A percentile compares a stretch with the other conserved stretches of the same genome.
Conservation (phyloP, 1,140 invertebrate species). For the Eriocheir sinensis region DNA sequence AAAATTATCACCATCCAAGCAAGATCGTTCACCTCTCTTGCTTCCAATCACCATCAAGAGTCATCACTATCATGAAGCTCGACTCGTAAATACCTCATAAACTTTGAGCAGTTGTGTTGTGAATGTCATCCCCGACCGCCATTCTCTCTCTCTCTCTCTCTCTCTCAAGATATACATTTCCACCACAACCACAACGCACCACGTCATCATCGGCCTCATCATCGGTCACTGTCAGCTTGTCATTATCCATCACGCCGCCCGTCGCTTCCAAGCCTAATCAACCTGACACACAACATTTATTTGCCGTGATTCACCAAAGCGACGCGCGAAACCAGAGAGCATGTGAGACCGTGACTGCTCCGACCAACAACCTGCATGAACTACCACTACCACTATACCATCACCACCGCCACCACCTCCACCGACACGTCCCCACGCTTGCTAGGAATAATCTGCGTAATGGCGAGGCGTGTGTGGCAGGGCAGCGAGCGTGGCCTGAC, state of each 20-base stretch:
- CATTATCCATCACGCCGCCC: not conserved
- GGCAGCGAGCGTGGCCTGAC: not conserved
- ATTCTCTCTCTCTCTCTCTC: not conserved
- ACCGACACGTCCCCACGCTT: not conserved
- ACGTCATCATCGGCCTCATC: not conserved
- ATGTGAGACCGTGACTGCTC: not conserved
- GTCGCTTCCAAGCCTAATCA: not conserved
- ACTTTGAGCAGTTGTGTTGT: too few relatives aligned
- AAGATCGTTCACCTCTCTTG: too few relatives aligned
- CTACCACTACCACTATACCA: too few relatives aligned
- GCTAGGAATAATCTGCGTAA: conserved; percentile 56
- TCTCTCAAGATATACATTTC: too few relatives aligned
- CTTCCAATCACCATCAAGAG: too few relatives aligned
- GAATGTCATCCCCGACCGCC: too few relatives aligned
- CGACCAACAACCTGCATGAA: not conserved
- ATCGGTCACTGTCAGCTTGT: too few relatives aligned
- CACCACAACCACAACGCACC: not conserved
- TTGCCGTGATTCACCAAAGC: not conserved
- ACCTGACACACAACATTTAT: not conserved
- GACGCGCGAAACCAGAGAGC: not conserved
- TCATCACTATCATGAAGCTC: too few relatives aligned
- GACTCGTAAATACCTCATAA: too few relatives aligned
- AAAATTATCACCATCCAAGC: too few relatives aligned
- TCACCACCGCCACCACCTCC: not conserved
- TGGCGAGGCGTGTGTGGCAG: not conserved